Conservation (phyloP, 1,140 invertebrate genomes). For the Conopomorpha cramerella region DNA sequence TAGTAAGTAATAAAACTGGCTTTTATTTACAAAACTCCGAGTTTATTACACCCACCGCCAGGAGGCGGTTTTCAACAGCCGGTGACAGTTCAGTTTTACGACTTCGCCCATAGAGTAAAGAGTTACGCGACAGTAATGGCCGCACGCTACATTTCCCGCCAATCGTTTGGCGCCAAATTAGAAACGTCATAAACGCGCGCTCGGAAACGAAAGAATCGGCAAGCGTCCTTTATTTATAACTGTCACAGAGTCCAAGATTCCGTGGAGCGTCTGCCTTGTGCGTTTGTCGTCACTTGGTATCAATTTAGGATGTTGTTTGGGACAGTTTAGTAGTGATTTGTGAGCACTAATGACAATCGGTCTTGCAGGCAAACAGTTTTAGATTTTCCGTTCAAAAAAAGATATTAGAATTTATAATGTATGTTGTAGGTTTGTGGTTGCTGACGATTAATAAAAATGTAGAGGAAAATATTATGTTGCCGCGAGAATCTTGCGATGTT, state of each 20-base stretch:
- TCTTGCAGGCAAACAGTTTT: too few relatives aligned
- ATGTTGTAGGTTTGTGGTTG: too few relatives aligned
- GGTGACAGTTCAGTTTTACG: constrained; percentile 58
- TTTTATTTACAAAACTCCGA: constrained; percentile 25
- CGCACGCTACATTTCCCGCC: constrained; percentile 28
- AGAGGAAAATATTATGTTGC: too few relatives aligned
- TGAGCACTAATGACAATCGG: too few relatives aligned
- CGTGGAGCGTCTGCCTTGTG: neutral
- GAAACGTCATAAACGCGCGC: constrained; percentile 1
- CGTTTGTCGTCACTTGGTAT: neutral
- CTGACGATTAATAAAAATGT: too few relatives aligned
- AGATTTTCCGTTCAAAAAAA: too few relatives aligned
- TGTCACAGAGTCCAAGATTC: neutral
- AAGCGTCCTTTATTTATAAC: neutral
- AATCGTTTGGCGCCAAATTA: constrained; percentile 8
- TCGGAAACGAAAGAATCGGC: neutral
- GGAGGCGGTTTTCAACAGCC: constrained; percentile 32
- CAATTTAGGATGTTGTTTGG: too few relatives aligned
- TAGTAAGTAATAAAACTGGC: constrained; percentile 30
- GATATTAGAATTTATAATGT: too few relatives aligned
- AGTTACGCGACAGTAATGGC: constrained; percentile 56
- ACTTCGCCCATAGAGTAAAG: constrained; percentile 45
- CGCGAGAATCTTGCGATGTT: too few relatives aligned
- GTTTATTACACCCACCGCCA: constrained; percentile 3
- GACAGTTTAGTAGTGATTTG: too few relatives aligned